Evolutionary conservation across 2,888 invertebrate species (phyloP), one percentile per base, ranked within the genome.

Genomic region (Mythimna impura): DNA sequence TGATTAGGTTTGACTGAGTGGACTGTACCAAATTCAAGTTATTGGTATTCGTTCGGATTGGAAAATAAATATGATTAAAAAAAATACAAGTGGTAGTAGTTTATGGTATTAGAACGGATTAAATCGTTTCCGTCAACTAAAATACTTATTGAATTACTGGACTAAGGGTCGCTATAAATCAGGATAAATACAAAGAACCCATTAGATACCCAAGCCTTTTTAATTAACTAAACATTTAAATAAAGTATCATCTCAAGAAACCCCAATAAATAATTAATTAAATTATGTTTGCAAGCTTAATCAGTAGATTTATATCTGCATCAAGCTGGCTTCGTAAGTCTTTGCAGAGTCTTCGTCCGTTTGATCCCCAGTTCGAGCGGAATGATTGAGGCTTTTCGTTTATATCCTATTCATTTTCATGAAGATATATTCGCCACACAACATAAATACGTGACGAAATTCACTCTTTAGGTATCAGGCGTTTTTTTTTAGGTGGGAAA

Each of bases 301-400:
- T 61, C 40, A 4, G 22, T 9, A 57, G 34, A n/a, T 62, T 57
- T 57, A 25, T 14, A 30, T 43, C 30, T 62, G 55, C 7, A 64
- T 52, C 50, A 65, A 54, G 17, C 47, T 78, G 50, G 34, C 36
- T 58, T 68, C 52, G 30, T 54, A 50, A 22, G 22, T 62, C 47
- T 58, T 68, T 12, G 7, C 55, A 67, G 43, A 61, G 64, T 17
- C 8, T 55, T 50, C 25, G 12, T 62, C 5, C 30, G 25, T 54
- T 63, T 78, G 69, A 76, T 81, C 81, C 78, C 25, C 47, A 62
- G 34, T 36, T 76, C 30, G 14, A 52, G 65, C n/a, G 47, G n/a
- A 76, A 65, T 69, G 62, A 66, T 69, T 78, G 65, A 68, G 25
- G 69, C 25, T 81, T 69, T 63, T 25, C 62, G 2, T 55, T 40